phyloP scores from a whole-genome alignment of 1,140 invertebrate genomes.

The Drosophila sucinea region DNA sequence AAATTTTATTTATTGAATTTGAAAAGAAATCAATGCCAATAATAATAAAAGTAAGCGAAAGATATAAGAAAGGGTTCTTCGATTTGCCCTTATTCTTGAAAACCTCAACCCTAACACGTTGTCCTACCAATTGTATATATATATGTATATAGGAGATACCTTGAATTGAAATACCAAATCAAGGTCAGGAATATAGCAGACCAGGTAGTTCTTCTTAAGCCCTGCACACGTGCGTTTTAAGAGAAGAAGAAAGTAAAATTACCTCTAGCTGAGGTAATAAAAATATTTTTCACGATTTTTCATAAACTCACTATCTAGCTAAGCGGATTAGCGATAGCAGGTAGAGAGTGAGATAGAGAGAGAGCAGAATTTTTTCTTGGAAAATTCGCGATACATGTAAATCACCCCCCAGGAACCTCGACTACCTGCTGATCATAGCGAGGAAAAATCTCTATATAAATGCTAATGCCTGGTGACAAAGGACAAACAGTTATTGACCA shows the following conservation, averaged over 20 bases:
- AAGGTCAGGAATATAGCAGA: not conserved
- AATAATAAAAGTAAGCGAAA: not conserved
- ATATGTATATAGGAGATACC: not conserved
- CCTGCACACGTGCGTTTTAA: slow-evolving; percentile 20
- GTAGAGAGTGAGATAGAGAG: slow-evolving; percentile 17
- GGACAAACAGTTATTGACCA: slow-evolving; percentile 34
- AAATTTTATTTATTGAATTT: not conserved
- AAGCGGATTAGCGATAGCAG: slow-evolving; percentile 25
- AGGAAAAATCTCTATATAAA: slow-evolving; percentile 34
- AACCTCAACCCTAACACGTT: not conserved
- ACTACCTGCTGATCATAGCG: slow-evolving; percentile 19
- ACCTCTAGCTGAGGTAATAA: slow-evolving; percentile 5
- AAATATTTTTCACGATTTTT: slow-evolving; percentile 2
- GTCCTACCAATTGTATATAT: not conserved
- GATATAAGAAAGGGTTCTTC: not conserved
- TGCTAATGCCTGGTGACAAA: slow-evolving; percentile 10
- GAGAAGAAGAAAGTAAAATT: slow-evolving; percentile 8
- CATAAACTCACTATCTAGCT: slow-evolving; percentile 8
- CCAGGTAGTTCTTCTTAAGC: not conserved
- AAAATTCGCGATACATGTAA: slow-evolving; percentile 46
- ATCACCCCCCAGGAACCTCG: not conserved
- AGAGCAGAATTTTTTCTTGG: slow-evolving; percentile 5
- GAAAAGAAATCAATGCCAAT: slow-evolving; percentile 4
- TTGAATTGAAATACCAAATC: slow-evolving; percentile 12
- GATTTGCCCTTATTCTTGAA: not conserved